Percentiles rank a stretch among this genome's conserved stretches.
phyloP scores from a whole-genome alignment of 2,113 vertebrate genomes.

The Tragelaphus strepsiceros region DNA sequence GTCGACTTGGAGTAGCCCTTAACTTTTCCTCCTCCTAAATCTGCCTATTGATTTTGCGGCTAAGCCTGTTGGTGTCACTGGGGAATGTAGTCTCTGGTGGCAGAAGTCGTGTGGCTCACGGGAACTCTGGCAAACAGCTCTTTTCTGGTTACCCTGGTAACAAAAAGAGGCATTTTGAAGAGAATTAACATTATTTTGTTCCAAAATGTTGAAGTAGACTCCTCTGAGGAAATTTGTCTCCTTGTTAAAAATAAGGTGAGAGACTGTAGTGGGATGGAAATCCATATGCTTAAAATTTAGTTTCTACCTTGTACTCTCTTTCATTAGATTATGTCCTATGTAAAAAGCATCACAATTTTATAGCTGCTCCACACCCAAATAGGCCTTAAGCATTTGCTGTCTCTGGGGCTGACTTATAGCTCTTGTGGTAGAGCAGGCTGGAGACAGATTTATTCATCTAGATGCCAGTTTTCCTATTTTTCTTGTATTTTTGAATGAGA shows the following conservation, averaged over 20 bases:
- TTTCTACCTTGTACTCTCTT: background rate
- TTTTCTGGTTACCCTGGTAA: conserved; percentile 8
- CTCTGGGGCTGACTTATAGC: background rate
- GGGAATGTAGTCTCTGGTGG: rapidly evolving
- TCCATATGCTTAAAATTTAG: background rate
- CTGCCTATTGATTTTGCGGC: background rate
- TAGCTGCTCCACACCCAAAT: background rate
- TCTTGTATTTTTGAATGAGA: background rate
- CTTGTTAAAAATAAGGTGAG: background rate
- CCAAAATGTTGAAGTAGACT: background rate
- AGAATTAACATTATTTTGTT: background rate
- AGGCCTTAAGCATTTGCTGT: background rate
- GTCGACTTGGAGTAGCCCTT: rapidly evolving
- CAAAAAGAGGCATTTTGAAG: background rate
- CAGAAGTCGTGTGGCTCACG: background rate
- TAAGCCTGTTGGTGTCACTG: background rate
- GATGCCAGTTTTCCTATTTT: background rate
- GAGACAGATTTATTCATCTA: background rate
- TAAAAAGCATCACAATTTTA: background rate
- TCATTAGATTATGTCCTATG: background rate
- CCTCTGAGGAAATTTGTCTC: background rate
- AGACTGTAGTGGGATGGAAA: background rate
- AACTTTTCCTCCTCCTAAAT: too few species aligned
- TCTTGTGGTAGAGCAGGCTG: too few species aligned
- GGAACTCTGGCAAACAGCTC: background rate